phyloP scores from a whole-genome alignment of 2,113 vertebrate genomes.

The Erinaceus europaeus region DNA sequence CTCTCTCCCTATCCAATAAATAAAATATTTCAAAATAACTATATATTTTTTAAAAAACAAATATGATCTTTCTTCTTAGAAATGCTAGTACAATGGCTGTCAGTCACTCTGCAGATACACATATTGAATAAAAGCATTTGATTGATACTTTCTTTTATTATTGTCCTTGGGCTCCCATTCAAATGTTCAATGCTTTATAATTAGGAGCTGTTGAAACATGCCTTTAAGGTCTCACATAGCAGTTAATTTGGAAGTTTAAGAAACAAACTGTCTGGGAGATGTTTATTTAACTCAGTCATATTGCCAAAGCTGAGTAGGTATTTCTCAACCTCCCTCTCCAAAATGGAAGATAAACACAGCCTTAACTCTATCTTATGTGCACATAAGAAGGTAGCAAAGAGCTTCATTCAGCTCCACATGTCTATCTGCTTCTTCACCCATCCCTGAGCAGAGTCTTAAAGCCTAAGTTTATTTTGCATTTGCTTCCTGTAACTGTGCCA shows the following conservation, averaged over 20 bases:
- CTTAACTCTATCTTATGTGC: background rate
- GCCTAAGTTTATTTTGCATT: background rate
- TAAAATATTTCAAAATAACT: too few species aligned
- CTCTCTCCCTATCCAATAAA: too few species aligned
- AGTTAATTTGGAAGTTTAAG: slow-evolving; percentile 36
- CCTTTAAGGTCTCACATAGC: slow-evolving; percentile 21
- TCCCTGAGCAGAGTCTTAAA: background rate
- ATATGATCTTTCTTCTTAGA: background rate
- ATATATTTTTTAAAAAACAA: too few species aligned
- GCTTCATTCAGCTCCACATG: background rate
- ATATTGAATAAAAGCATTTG: background rate
- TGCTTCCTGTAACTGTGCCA: background rate
- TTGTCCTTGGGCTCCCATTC: slow-evolving; percentile 20
- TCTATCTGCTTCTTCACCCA: background rate
- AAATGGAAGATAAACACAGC: slow-evolving; percentile 32
- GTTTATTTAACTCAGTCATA: slow-evolving; percentile 58
- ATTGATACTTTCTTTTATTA: slow-evolving; percentile 10
- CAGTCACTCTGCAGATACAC: background rate
- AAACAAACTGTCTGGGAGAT: slow-evolving; percentile 29
- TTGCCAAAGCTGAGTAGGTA: slow-evolving; percentile 29
- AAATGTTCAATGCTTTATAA: slow-evolving; percentile 29
- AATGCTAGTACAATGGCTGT: background rate
- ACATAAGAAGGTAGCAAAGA: background rate
- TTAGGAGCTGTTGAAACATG: slow-evolving; percentile 40
- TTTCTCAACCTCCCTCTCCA: slow-evolving; percentile 41